These are phyloP conservation scores for Malurus leucopterus DNA, from an alignment of 2,797 vertebrate genomes.

Conservation along the genomic window DNA sequence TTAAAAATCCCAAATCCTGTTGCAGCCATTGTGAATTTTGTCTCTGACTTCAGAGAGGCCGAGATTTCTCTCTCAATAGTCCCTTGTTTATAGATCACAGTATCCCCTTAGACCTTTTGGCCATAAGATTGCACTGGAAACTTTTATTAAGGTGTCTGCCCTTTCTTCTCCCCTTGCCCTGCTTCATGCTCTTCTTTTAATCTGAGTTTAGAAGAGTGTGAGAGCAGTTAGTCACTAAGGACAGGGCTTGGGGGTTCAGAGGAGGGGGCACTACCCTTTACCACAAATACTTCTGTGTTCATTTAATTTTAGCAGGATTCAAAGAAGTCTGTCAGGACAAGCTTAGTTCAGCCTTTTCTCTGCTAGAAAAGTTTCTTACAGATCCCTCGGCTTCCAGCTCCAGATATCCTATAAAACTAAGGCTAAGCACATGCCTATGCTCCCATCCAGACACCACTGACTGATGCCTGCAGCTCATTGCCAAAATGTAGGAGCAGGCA, in stretches of 20 bases:
- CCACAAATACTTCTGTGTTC: not conserved
- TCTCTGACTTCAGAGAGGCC: not conserved
- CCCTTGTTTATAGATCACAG: not conserved
- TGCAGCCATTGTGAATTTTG: not conserved
- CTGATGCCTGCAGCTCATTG: not conserved
- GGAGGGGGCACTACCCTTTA: not conserved
- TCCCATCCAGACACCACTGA: not conserved
- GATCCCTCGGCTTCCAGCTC: not conserved
- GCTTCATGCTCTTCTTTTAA: not conserved
- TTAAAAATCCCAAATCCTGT: not conserved
- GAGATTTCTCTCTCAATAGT: not conserved
- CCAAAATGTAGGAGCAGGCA: not conserved
- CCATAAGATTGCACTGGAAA: not conserved
- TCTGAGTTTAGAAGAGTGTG: not conserved
- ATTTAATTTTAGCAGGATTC: conserved; percentile 17
- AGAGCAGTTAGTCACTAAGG: not conserved
- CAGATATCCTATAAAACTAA: not conserved
- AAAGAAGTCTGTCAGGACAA: not conserved
- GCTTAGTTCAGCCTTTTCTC: not conserved
- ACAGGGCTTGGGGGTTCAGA: not conserved
- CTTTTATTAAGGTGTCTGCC: not conserved
- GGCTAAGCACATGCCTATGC: not conserved
- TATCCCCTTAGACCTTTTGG: not conserved
- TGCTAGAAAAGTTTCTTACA: not conserved
- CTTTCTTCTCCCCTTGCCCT: not conserved